A percentile compares a stretch with the other conserved stretches of the same genome.
phyloP scores from a whole-genome alignment of 37 sponge, comb jelly and placozoan species.

The Mnemiopsis leidyi region DNA sequence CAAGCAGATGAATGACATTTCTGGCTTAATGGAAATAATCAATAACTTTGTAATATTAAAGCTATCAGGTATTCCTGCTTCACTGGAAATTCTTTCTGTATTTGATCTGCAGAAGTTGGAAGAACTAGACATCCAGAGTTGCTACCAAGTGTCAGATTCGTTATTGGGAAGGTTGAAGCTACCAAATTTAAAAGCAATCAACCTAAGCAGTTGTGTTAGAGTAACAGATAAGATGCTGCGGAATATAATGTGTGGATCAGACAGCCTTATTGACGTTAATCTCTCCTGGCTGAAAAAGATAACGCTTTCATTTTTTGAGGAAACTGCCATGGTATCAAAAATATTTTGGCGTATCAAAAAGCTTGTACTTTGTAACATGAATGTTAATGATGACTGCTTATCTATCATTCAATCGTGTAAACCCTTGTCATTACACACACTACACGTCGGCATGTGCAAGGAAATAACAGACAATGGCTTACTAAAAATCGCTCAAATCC shows the following conservation, averaged over 20 bases:
- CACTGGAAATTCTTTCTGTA: constrained; percentile 30
- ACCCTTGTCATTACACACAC: constrained; percentile 3
- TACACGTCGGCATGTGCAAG: background rate
- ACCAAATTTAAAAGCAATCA: background rate
- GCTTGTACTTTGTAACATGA: background rate
- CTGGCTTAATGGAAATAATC: constrained; percentile 8
- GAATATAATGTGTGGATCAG: background rate
- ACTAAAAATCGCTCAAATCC: background rate
- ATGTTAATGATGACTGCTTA: constrained; percentile 20
- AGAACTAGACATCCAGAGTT: background rate
- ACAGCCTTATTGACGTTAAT: background rate
- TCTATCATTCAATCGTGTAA: constrained; percentile 19
- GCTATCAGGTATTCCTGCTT: constrained; percentile 22
- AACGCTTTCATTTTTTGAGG: background rate
- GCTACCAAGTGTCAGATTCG: background rate
- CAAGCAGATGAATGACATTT: background rate
- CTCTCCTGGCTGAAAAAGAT: constrained; percentile 21
- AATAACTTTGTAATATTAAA: background rate
- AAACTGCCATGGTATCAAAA: constrained; percentile 8
- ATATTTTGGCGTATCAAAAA: background rate
- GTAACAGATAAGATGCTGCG: background rate
- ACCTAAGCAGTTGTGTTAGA: constrained; percentile 15
- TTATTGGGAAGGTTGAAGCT: background rate
- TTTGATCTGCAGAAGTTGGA: background rate
- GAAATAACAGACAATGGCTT: constrained; percentile 17